A percentile compares a stretch with the other conserved stretches of the same genome.
These are phyloP conservation scores for Vireo griseus DNA, from an alignment of 2,797 vertebrate species.

Conservation along the genomic window DNA sequence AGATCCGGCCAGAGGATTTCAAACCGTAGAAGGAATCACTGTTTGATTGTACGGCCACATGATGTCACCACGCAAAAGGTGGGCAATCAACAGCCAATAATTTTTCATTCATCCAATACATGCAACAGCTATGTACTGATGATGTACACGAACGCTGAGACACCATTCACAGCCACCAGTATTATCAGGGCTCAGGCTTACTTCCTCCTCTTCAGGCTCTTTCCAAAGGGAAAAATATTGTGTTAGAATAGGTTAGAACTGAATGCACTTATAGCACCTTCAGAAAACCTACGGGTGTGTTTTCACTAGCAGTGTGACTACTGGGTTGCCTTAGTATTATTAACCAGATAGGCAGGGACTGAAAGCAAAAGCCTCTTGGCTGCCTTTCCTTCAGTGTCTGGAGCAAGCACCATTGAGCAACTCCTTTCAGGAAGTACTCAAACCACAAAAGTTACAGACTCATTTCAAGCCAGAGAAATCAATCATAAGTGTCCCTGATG, in stretches of 20 bases:
- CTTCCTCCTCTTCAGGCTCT: background rate
- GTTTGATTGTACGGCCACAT: background rate
- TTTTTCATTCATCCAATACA: background rate
- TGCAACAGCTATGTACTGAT: background rate
- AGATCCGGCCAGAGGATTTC: slow-evolving; percentile 89
- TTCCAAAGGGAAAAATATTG: background rate
- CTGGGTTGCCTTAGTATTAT: background rate
- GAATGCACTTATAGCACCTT: background rate
- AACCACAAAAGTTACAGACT: background rate
- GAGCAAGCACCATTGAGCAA: background rate
- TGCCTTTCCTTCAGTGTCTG: background rate
- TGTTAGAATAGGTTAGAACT: background rate
- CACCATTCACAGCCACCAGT: background rate
- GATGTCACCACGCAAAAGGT: background rate
- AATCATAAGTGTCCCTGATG: background rate
- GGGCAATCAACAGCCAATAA: background rate
- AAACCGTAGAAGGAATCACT: slow-evolving; percentile 68
- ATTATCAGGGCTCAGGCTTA: background rate
- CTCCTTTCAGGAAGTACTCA: background rate
- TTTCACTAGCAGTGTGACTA: background rate
- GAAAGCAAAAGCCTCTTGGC: background rate
- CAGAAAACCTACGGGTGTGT: background rate
- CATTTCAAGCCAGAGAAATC: background rate
- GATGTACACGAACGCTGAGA: background rate
- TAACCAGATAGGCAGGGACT: background rate